Evolutionary conservation across 2,888 invertebrate genomes (phyloP), one percentile per base, ranked within the genome.

Genomic region (Ophioninae sp.): DNA sequence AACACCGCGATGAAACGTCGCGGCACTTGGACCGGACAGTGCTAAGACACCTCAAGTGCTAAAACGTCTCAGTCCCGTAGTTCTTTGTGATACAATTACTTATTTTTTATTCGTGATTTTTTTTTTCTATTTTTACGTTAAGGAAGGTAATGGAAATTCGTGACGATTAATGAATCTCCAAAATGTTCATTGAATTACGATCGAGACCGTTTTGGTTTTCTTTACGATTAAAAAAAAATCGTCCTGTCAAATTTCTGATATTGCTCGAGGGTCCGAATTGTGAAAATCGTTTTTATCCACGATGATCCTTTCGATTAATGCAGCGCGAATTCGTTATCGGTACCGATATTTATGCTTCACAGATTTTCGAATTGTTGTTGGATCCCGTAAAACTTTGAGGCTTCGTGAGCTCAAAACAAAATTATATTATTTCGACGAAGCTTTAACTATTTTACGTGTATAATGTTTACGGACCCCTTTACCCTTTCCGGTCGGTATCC

Each of bases 81-180:
- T 62, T 76, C 23, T 78, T 82, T 82, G 82, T 82, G 82, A 82
- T 82, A 82, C 64, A 68, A 61, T 20, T 56, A 30, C 13, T 44
- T 21, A 76, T 23, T 37, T 65, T 73, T 21, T 30, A 13, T 50
- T 20, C 57, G 72, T 56, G 23, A 10, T 41, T 39, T 13, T 10
- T 65, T 65, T 70, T 81, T 72, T 56, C 23, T 69, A 82, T 59
- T 78, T 62, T 68, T 50, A 21, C 73, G 68, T 17, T 20, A 23
- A 44, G 37, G 21, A 37, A 21, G 56, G 13, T 13, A n/a, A n/a
- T n/a, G n/a, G n/a, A n/a, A n/a, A n/a, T n/a, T n/a, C 50, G 5
- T 44, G 2, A 10, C 8, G 44, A 13, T 13, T 10, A 0, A 56
- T 21, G 37, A n/a, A 20, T 8, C 17, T 62, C 57, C n/a, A 56